Evolutionary conservation across 2,888 invertebrate species (phyloP), one percentile per base, ranked within the genome.

Genomic region (Idaea aversata): DNA sequence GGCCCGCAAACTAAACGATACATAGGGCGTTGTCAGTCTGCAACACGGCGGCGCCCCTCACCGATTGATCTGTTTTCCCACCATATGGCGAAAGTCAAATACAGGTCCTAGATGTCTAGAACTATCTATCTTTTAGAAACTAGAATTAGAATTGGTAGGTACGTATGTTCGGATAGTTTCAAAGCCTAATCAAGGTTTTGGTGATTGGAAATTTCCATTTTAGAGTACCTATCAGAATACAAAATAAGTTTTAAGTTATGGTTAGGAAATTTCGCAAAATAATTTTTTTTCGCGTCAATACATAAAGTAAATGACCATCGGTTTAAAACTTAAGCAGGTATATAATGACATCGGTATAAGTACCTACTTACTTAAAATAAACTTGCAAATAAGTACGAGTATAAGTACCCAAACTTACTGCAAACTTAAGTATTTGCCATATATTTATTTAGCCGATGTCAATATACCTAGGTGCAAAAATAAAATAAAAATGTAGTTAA

Each of bases 1-100:
- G 3, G 47, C 13, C 10, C 10, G 47, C 6, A 47, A 10, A 47
- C 10, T 38, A 65, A 34, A 57, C 61, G 25, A 36, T 35, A 71
- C 69, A 64, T 79, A 73, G 72, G 72, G 74, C 75, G 68, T 81
- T 81, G 63, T 64, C 63, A 68, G 70, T 63, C 65, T 71, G 67
- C 57, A 13, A 47, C 47, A 36, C 36, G 36, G 10, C 67, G 67
- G 63, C 72, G 69, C 66, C 72, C 61, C 67, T 71, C 66, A 72
- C 70, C 74, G 81, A 86, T 85, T 81, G 81, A 82, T 83, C 77
- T 79, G 77, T 83, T 82, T 77, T 78, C 77, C 79, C 72, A 70
- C 72, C 64, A 72, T 74, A 76, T 75, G 75, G 75, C 73, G 77
- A 77, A 76, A 72, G 72, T 70, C 65, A 63, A 67, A 47, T 10